Base-by-base conservation (phyloP, 2,113 vertebrate genomes). In the Hymenochirus boettgeri region DNA sequence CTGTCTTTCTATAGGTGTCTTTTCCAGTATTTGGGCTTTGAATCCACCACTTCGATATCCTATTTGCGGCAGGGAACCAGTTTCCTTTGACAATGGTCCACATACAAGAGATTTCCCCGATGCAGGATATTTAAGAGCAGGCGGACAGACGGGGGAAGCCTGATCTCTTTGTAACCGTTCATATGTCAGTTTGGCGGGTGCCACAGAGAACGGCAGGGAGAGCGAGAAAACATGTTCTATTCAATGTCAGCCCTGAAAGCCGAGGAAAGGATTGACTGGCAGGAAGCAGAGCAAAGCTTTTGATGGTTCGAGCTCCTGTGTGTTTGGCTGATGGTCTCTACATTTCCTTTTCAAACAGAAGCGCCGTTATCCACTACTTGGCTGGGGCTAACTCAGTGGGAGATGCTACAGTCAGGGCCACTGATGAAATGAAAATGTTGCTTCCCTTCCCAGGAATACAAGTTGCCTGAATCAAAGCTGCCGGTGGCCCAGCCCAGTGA, bases 311-410 rank as follows among this genome's bases (percentile, higher is more conserved):
- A 94, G 91, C 90, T 96, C 93, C 92, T 94, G 85, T 82, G n/a
- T n/a, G n/a, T n/a, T 94, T 89, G 84, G 88, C 86, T 90, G 90
- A 91, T 83, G 86, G 75, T 88, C 88, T 91, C 90, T 82, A 80
- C 92, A 93, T 96, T 94, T 93, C 90, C 90, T 91, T 93, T 95
- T 96, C 92, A 95, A 91, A 97, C 88, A 93, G 88, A 92, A 94
- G 91, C 91, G 91, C 4, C 29, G 9, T 4, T 31, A 5, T 4
- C 29, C 9, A 87, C 85, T 33, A 2, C 2, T 33, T 33, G 31
- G 31, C 31, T 4, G 8, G 90, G 87, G 89, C 88, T 82, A 83
- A 81, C 85, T 65, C 87, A 85, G 86, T 83, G 80, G 85, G 86
- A 82, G 80, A 7, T 73, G 80, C 82, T 84, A 80, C 77, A 86